Conservation (phyloP, 2,797 vertebrate genomes). For the Dallia pectoralis region DNA sequence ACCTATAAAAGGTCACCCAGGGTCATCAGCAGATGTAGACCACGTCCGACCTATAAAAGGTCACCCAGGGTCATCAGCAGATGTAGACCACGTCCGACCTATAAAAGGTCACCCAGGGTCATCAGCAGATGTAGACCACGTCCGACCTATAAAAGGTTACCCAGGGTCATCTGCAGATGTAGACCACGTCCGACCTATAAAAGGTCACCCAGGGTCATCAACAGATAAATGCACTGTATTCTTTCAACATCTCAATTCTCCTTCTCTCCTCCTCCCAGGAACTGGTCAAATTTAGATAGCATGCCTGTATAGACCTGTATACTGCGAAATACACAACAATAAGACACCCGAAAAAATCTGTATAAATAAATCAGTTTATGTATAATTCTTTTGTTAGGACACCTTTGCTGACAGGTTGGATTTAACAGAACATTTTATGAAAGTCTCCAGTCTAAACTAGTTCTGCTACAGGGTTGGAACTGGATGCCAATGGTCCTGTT, state of each 20-base stretch:
- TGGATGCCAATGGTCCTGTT: slow-evolving; percentile 66
- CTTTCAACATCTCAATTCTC: no score
- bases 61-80: slow-evolving; percentile 56
- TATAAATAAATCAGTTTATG: no score
- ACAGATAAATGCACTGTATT: no score
- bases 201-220: slow-evolving; percentile 60
- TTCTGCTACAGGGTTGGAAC: slow-evolving; percentile 45
- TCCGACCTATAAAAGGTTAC: slow-evolving; percentile 66
- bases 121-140: no score
- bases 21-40: no score
- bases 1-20: slow-evolving; percentile 60
- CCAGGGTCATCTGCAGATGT: no score
- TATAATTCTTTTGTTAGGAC: slow-evolving; percentile 11
- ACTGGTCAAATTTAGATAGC: background rate
- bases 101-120: slow-evolving; percentile 60
- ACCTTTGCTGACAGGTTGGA: slow-evolving; percentile 38
- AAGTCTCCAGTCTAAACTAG: slow-evolving; percentile 64
- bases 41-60: no score
- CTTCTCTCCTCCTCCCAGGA: background rate
- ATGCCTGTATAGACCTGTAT: no score
- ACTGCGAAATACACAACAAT: no score
- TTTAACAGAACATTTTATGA: slow-evolving; percentile 67
- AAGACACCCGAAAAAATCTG: no score
- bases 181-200: no score
- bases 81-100: no score